Base-by-base conservation (phyloP, 2,888 invertebrate species). In the Diloba caeruleocephala region DNA sequence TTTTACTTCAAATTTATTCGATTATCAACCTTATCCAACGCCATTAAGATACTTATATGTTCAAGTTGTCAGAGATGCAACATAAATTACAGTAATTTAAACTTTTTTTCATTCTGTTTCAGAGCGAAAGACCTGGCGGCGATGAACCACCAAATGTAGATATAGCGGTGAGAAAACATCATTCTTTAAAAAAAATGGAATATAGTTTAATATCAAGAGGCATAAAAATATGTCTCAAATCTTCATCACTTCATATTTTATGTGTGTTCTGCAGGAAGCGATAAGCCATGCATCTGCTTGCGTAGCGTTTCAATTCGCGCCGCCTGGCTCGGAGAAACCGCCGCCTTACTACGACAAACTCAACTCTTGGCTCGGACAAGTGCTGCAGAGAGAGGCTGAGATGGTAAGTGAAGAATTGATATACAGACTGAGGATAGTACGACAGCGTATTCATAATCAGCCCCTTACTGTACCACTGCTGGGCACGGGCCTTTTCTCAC, bases 291-390 rank as follows among this genome's bases (percentile, higher is more conserved):
- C 97, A 21, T 96, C 97, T 0, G 97, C 97, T 43, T 97, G 97
- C 53, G 96, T 98, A 19, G 97, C 98, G 45, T 98, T 98, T 85
- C 98, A 98, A 86, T 98, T 98, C 84, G 95, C 95, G 23, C 96
- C 96, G 5, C 88, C 89, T 0, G 87, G 90, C 17, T 84, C 79
- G 0, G 85, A 84, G 37, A 93, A 90, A 59, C 94, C 95, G 2
- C 95, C 96, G 8, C 95, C 96, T 0, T 97, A 98, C 86, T 97
- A 96, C 78, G 97, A 98, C 85, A 97, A 97, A 79, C 94, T 98
- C 0, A 98, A 98, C 89, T 97, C 97, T 0, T 98, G 98, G 98
- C 91, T 98, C 15, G 98, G 97, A 3, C 98, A 98, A 84, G 98
- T 98, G 36, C 87, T 98, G 46, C 97, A 98, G 79, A 93, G 97